Evolutionary conservation across 1,140 invertebrate genomes (phyloP).

Genomic region (Schlechtendalia chinensis): DNA sequence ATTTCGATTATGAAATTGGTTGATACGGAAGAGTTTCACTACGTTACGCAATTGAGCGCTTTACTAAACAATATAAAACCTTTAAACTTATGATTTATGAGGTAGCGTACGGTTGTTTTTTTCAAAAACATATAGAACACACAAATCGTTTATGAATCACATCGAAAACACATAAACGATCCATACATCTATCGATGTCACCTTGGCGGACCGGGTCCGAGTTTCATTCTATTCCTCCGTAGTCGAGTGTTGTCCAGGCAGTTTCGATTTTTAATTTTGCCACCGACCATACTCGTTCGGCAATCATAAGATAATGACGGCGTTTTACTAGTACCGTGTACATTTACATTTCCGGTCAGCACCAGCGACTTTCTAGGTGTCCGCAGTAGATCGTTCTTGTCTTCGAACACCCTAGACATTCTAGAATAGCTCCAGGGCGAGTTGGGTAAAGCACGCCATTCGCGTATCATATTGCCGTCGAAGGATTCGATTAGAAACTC

Average conservation of each 20-base stretch:
- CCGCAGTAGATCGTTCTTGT: not conserved
- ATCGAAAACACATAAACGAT: not conserved
- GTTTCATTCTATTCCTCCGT: not conserved
- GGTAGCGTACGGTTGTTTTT: not conserved
- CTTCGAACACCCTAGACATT: not conserved
- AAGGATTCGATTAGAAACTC: constrained; percentile 2
- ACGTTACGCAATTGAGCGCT: not conserved
- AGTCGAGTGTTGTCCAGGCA: not conserved
- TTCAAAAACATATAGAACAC: not conserved
- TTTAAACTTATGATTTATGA: not conserved
- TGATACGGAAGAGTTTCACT: not conserved
- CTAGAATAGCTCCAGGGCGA: constrained; percentile 27
- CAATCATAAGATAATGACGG: constrained; percentile 3
- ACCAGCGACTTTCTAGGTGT: not conserved
- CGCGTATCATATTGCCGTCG: constrained; percentile 1
- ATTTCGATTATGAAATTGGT: too few relatives aligned
- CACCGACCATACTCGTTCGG: constrained; percentile 4
- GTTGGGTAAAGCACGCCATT: constrained; percentile 1
- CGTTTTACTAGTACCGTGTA: not conserved
- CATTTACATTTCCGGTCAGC: constrained; percentile 30
- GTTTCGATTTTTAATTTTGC: not conserved
- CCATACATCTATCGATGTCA: not conserved
- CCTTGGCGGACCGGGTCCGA: not conserved
- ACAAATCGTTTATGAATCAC: not conserved
- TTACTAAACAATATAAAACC: not conserved